These are phyloP conservation scores for Rousettus madagascariensis DNA, from an alignment of 2,797 vertebrate genomes.

Conservation along the genomic window DNA sequence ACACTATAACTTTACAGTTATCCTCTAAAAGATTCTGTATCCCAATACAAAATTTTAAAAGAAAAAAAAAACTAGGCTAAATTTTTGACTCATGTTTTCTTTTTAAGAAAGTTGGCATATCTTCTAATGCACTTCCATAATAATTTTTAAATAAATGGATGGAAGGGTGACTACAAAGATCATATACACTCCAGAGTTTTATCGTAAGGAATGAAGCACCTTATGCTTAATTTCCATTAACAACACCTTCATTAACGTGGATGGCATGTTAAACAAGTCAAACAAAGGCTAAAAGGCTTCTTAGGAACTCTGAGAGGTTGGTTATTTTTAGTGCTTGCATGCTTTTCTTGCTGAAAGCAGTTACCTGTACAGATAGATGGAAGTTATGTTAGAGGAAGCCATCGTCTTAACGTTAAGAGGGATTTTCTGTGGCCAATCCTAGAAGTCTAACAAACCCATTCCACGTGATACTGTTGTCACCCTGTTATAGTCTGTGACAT, in stretches of 20 bases:
- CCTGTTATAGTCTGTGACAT: not conserved
- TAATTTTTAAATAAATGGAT: not conserved
- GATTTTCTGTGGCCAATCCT: not conserved
- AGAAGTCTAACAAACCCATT: not conserved
- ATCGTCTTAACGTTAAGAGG: not conserved
- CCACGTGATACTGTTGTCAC: not conserved
- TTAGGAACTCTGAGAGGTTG: not conserved
- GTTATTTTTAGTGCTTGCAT: not conserved
- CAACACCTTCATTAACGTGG: constrained; percentile 43
- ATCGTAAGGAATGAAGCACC: constrained; percentile 10
- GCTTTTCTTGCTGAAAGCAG: not conserved
- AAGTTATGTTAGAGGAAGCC: not conserved
- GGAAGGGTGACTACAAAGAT: not conserved
- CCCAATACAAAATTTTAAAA: not conserved
- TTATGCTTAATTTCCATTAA: constrained; percentile 52
- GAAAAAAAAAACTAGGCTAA: not conserved
- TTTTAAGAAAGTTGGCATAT: constrained; percentile 19
- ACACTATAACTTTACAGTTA: not conserved
- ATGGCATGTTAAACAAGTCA: constrained; percentile 26
- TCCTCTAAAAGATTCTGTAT: not conserved
- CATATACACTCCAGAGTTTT: not conserved
- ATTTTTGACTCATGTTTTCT: not conserved
- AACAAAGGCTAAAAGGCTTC: constrained; percentile 43
- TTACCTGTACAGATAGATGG: not conserved
- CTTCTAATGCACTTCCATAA: not conserved